Evolutionary conservation across 2,888 invertebrate genomes (phyloP).

Genomic region (Eugnorisma glareosa): DNA sequence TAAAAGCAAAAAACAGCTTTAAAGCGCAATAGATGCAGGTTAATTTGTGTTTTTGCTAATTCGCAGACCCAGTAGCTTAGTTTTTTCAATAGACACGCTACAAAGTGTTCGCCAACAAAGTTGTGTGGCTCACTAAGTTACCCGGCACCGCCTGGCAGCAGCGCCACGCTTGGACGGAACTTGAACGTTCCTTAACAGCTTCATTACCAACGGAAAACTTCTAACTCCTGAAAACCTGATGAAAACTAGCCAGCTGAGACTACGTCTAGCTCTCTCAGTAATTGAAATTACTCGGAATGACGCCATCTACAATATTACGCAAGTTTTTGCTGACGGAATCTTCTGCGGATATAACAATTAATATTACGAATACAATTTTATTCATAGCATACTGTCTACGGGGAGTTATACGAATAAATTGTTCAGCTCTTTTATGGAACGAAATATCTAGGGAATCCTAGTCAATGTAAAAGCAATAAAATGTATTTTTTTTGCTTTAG

Average conservation of each 20-base stretch:
- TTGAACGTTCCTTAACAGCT: constrained; percentile 70
- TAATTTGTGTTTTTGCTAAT: constrained; percentile 20
- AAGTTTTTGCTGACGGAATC: constrained; percentile 26
- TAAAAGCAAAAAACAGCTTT: background rate
- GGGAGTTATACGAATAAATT: constrained; percentile 20
- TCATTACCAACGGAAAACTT: constrained; percentile 72
- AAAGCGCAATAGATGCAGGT: background rate
- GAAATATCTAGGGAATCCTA: constrained; percentile 16
- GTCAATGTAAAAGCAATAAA: background rate
- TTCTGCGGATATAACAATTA: constrained; percentile 19
- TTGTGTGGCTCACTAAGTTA: constrained; percentile 63
- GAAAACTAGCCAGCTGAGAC: constrained; percentile 68
- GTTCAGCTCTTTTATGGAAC: constrained; percentile 13
- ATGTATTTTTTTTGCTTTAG: background rate
- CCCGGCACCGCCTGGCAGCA: constrained; percentile 48
- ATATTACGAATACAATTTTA: constrained; percentile 24
- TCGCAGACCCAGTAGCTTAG: constrained; percentile 41
- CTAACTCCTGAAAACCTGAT: constrained; percentile 64
- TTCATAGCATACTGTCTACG: constrained; percentile 8
- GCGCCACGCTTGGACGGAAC: constrained; percentile 61
- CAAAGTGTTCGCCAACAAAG: constrained; percentile 71
- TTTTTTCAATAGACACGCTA: constrained; percentile 65
- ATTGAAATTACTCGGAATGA: constrained; percentile 53
- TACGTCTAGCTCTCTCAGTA: constrained; percentile 43
- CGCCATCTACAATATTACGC: constrained; percentile 22